These are phyloP conservation scores for Catocala nupta DNA, from an alignment of 2,888 invertebrate species.

Conservation along the genomic window DNA sequence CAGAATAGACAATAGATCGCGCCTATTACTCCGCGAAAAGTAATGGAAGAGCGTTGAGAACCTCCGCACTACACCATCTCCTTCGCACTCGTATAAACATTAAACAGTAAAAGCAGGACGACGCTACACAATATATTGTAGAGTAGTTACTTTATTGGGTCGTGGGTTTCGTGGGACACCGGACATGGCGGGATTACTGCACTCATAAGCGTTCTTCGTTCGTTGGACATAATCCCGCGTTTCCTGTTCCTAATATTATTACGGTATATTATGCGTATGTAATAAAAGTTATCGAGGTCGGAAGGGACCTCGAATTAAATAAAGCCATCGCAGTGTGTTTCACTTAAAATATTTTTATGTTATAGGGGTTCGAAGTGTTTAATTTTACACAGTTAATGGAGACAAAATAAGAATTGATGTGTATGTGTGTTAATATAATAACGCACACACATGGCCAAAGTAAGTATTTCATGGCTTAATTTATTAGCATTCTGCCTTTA, in stretches of 20 bases:
- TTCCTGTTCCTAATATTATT: conserved; percentile 35
- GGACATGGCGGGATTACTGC: conserved; percentile 42
- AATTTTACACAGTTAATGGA: no score
- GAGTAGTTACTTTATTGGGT: conserved; percentile 1
- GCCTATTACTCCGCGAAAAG: conserved; percentile 8
- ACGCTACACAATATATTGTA: neutral
- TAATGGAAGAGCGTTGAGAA: neutral
- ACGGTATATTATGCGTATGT: neutral
- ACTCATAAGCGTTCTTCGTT: conserved; percentile 41
- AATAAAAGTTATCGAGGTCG: conserved; percentile 3
- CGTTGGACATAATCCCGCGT: conserved; percentile 29
- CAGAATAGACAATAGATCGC: conserved; percentile 28
- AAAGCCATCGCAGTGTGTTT: neutral
- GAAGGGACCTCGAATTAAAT: conserved; percentile 2
- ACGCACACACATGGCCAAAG: no score
- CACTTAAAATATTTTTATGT: neutral
- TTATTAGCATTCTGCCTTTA: no score
- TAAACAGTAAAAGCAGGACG: neutral
- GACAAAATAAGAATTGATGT: no score
- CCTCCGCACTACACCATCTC: neutral
- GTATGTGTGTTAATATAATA: no score
- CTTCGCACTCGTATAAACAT: neutral
- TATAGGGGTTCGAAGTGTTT: neutral
- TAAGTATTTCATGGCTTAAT: no score
- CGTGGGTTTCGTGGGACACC: conserved; percentile 18